phyloP scores from a whole-genome alignment of 2,113 vertebrate genomes.

The Conger conger region DNA sequence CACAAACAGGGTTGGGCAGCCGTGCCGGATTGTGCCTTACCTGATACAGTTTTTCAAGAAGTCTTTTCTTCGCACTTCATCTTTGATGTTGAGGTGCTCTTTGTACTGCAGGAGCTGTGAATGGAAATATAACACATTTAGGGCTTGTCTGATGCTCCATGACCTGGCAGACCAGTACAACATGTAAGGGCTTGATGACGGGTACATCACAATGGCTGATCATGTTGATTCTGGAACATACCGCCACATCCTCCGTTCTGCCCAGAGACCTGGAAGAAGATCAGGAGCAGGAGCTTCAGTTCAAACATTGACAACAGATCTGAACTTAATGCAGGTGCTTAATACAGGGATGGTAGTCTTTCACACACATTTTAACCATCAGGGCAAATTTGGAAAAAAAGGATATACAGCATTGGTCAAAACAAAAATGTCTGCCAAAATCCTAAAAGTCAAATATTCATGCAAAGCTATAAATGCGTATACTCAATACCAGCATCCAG shows the following conservation, averaged over 20 bases:
- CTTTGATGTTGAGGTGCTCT: conserved; percentile 83
- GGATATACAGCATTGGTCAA: not conserved
- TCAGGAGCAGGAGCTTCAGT: not conserved
- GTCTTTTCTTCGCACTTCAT: conserved; percentile 83
- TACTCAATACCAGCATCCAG: too few species aligned
- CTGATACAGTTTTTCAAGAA: conserved; percentile 88
- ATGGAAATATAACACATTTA: conserved; percentile 36
- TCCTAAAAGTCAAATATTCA: not conserved
- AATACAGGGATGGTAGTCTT: not conserved
- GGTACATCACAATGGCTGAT: not conserved
- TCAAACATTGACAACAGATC: not conserved
- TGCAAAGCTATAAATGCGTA: not conserved
- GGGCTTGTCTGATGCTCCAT: not conserved
- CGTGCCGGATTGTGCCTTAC: conserved; percentile 62
- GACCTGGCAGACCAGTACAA: not conserved
- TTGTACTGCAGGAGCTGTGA: conserved; percentile 87
- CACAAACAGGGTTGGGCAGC: not conserved
- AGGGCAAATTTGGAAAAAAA: not conserved
- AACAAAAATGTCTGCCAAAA: not conserved
- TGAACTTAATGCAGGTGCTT: not conserved
- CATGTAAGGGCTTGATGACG: not conserved
- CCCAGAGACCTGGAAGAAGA: conserved; percentile 76
- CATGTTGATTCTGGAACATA: conserved; percentile 61
- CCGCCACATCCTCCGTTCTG: conserved; percentile 85
- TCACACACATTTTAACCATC: not conserved